phyloP scores from a whole-genome alignment of 2,113 vertebrate species.

The Planiliza haematocheilus region DNA sequence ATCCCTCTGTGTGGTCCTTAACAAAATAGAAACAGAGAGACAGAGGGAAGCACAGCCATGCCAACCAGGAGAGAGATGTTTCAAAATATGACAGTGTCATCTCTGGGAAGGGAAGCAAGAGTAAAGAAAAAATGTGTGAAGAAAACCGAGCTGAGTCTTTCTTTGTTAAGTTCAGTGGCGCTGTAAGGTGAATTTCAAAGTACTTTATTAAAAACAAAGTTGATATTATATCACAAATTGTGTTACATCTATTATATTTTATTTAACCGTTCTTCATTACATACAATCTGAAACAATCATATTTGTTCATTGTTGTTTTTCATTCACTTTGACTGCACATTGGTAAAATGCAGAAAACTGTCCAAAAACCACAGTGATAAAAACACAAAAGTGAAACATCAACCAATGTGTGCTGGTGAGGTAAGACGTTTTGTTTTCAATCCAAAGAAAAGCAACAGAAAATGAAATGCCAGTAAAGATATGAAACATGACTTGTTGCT shows the following conservation, averaged over 20 bases:
- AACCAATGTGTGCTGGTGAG: background rate
- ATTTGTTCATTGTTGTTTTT: background rate
- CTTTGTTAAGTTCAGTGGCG: slow-evolving; percentile 24
- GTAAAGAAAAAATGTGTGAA: slow-evolving; percentile 14
- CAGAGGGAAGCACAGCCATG: slow-evolving; percentile 74
- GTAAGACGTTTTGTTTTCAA: slow-evolving; percentile 21
- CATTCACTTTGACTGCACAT: background rate
- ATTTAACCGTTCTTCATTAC: background rate
- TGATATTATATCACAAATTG: background rate
- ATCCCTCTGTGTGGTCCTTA: slow-evolving; percentile 86
- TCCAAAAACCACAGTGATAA: slow-evolving; percentile 17
- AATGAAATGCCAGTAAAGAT: slow-evolving; percentile 13
- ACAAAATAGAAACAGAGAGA: slow-evolving; percentile 82
- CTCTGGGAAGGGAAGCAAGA: slow-evolving; percentile 64
- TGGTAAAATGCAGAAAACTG: background rate
- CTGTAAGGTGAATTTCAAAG: slow-evolving; percentile 16
- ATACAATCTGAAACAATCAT: background rate
- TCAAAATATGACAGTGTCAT: slow-evolving; percentile 85
- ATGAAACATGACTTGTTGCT: slow-evolving; percentile 15
- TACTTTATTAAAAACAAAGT: no score
- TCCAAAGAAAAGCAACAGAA: slow-evolving; percentile 32
- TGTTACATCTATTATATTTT: background rate
- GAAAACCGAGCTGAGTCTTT: slow-evolving; percentile 1
- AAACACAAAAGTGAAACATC: background rate
- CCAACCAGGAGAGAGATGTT: slow-evolving; percentile 84